Evolutionary conservation across 2,797 vertebrate genomes (phyloP), one percentile per base, ranked within the genome.

Genomic region (Tapirus indicus): DNA sequence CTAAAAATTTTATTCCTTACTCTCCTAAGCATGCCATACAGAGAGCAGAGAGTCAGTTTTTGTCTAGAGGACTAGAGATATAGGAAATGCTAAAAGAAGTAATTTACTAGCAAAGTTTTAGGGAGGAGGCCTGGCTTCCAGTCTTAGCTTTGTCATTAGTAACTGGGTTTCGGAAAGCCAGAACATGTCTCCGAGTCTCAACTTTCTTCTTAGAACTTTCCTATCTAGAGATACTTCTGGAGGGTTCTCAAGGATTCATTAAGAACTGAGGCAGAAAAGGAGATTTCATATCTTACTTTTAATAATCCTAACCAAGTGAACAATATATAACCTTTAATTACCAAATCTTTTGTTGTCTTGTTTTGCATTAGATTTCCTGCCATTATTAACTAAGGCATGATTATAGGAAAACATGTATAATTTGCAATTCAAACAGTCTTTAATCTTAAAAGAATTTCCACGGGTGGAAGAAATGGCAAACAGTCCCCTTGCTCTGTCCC

Each of bases 381-480:
- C 38, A 75, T 97, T 97, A 97, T 98, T 96, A 97, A 97, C 96
- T 97, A 96, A 97, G 77, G 96, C 93, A 82, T 25, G 74, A 98
- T 93, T 96, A 97, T 90, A 94, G 98, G 91, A 98, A 98, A 98
- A 97, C 96, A 97, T 13, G 77, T 80, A 90, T 95, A 95, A 98
- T 98, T 97, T 98, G 98, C 97, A 98, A 98, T 98, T 98, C 98
- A 98, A 98, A 98, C 96, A 74, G 35, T 89, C 91, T 98, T 98
- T 98, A 97, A 98, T 98, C 97, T 98, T 98, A 97, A 98, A 98
- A 98, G 97, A 94, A 97, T 97, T 97, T 98, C 95, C 96, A 97
- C 97, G 97, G 84, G 97, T 95, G 92, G 85, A 98, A 98, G 97
- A 97, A 98, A 98, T 79, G 85, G 88, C 89, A 96, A 98, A 94